Conservation (phyloP, 1,140 invertebrate species). For the Eumaeus atala region DNA sequence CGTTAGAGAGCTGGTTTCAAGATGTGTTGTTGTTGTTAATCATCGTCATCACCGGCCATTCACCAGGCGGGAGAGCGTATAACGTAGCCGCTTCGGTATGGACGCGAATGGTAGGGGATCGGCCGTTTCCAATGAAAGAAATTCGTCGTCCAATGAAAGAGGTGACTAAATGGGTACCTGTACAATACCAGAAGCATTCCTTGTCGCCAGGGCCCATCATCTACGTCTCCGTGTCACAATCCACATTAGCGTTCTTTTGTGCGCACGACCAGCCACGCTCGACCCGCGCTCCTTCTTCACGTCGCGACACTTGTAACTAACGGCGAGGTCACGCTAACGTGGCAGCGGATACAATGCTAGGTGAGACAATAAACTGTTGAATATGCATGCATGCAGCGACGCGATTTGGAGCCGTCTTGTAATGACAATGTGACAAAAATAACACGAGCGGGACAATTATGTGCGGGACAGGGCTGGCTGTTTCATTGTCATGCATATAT, state of each 20-base stretch:
- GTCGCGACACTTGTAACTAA: constrained; percentile 9
- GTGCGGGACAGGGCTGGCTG: background rate
- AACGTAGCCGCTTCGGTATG: too few species aligned
- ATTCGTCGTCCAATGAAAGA: too few species aligned
- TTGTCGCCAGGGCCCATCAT: too few species aligned
- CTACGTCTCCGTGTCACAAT: constrained; percentile 14
- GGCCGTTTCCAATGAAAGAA: too few species aligned
- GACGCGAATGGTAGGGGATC: too few species aligned
- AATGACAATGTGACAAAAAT: constrained; percentile 62
- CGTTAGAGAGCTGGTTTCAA: too few species aligned
- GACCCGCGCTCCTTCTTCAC: constrained; percentile 21
- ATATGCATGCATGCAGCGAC: constrained; percentile 56
- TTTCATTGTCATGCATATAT: too few species aligned
- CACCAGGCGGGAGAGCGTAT: too few species aligned
- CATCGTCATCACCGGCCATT: too few species aligned
- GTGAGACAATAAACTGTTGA: constrained; percentile 54
- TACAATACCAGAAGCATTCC: too few species aligned
- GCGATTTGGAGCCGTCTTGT: constrained; percentile 58
- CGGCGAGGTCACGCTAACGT: constrained; percentile 21
- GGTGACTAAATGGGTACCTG: too few species aligned
- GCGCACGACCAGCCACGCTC: background rate
- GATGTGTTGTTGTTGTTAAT: too few species aligned
- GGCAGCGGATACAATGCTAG: constrained; percentile 38
- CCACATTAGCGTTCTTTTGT: constrained; percentile 15
- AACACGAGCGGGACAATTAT: constrained; percentile 20